phyloP scores from a whole-genome alignment of 2,797 vertebrate species.

The Trachops cirrhosus region DNA sequence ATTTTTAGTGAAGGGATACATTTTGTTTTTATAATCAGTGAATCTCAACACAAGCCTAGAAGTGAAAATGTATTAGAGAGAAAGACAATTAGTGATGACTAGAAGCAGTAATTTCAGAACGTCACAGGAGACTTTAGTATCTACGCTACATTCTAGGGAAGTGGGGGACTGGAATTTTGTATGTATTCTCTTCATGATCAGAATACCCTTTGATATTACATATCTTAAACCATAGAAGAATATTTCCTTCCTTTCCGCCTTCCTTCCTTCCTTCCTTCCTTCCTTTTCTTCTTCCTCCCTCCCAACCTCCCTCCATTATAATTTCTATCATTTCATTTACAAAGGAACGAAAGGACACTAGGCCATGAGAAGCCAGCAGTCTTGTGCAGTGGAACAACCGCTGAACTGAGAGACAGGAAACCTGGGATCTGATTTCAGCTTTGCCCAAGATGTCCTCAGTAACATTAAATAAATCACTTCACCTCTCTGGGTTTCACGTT shows the following conservation, averaged over 20 bases:
- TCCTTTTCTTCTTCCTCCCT: background rate
- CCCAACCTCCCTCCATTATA: background rate
- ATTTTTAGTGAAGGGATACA: slow-evolving; percentile 63
- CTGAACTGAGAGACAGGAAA: background rate
- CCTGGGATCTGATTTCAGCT: background rate
- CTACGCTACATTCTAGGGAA: slow-evolving; percentile 75
- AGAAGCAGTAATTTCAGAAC: slow-evolving; percentile 79
- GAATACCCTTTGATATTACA: slow-evolving; percentile 58
- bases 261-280: background rate
- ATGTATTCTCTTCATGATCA: slow-evolving; percentile 68
- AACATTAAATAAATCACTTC: background rate
- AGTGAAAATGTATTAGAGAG: slow-evolving; percentile 77
- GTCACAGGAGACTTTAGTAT: slow-evolving; percentile 76
- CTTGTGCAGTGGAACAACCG: background rate
- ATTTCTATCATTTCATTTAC: background rate
- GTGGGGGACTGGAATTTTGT: slow-evolving; percentile 58
- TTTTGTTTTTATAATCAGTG: slow-evolving; percentile 75
- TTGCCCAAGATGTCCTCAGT: background rate
- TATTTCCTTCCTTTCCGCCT: background rate
- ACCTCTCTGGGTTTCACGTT: background rate
- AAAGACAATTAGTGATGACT: slow-evolving; percentile 82
- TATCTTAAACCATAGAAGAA: background rate
- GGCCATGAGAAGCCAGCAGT: background rate
- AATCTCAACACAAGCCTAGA: slow-evolving; percentile 73
- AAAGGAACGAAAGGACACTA: background rate